phyloP scores from a whole-genome alignment of 2,888 invertebrate genomes.

The Drosophila nigricruria region DNA sequence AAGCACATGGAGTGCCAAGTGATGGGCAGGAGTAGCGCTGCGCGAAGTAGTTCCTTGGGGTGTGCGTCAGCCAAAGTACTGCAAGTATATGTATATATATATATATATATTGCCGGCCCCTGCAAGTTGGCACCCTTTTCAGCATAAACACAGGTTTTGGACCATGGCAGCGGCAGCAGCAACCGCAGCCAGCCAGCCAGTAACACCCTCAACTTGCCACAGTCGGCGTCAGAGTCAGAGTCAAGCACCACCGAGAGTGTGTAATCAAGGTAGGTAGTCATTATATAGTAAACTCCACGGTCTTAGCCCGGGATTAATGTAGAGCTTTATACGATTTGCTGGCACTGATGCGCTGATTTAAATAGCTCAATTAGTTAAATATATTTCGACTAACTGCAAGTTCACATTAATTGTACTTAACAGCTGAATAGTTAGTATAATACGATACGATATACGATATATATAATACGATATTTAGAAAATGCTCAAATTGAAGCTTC shows the following conservation, averaged over 20 bases:
- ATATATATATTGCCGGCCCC: constrained; percentile 26
- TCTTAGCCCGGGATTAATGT: constrained; percentile 70
- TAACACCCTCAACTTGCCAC: constrained; percentile 65
- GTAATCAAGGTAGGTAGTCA: constrained; percentile 80
- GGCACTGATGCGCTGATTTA: constrained; percentile 57
- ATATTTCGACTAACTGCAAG: constrained; percentile 23
- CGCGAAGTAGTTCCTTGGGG: constrained; percentile 24
- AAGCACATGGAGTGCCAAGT: constrained; percentile 22
- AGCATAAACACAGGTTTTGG: constrained; percentile 82
- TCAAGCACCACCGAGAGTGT: constrained; percentile 51
- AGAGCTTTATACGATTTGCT: constrained; percentile 51
- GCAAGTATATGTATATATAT: constrained; percentile 10
- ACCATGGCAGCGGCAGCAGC: constrained; percentile 28
- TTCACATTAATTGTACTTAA: constrained; percentile 2
- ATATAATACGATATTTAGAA: background rate
- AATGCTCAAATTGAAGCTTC: background rate
- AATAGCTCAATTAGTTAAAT: constrained; percentile 67
- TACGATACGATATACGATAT: background rate
- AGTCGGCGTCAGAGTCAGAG: constrained; percentile 21
- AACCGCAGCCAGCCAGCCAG: constrained; percentile 30
- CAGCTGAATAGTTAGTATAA: background rate
- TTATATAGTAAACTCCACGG: constrained; percentile 70
- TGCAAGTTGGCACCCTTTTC: constrained; percentile 84
- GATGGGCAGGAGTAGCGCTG: constrained; percentile 2
- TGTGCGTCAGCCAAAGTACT: constrained; percentile 47